Evolutionary conservation across 2,797 vertebrate genomes (phyloP), one percentile per base, ranked within the genome.

Genomic region (Simalia tracyae): DNA sequence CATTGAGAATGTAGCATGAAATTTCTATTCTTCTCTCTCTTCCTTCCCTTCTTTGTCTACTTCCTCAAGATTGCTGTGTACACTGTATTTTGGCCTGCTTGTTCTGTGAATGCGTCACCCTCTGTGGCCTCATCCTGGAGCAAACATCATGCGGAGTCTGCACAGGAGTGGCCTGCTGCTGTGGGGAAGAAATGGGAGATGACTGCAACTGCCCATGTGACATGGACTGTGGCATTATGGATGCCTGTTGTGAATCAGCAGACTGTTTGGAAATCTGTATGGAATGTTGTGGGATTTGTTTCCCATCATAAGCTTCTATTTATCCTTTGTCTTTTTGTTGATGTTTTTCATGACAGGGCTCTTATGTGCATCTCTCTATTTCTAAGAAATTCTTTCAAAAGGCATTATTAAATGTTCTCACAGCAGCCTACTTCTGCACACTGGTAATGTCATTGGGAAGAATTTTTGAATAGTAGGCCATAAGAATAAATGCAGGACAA

Each of bases 221-320:
- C 95, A 98, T 99, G 98, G 99, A 99, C 95, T 99, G 99, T 91
- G 99, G 99, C 96, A 98, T 99, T 96, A 99, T 99, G 99, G 99
- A 99, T 0, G 98, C 98, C 66, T 99, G 99, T 96, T 99, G 99
- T 96, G 99, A 99, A 97, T 99, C 99, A 46, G 98, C 99, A 10
- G 99, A 99, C 97, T 99, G 99, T 96, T 97, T 99, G 97, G 99
- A 99, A 97, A 99, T 99, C 97, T 99, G 99, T 96, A 99, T 99
- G 99, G 99, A 99, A 97, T 99, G 99, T 97, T 99, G 99, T 89
- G 99, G 99, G 89, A 99, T 99, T 98, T 99, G 99, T 96, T 99
- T 99, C 96, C 99, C 99, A 54, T 98, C 98, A 4, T 94, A 88
- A 94, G 90, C 92, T 96, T 36, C 15, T 93, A 95, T 95, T 94